Evolutionary conservation across 2,888 invertebrate genomes (phyloP), one percentile per base, ranked within the genome.

Genomic region (Acanthococcus lagerstroemiae): DNA sequence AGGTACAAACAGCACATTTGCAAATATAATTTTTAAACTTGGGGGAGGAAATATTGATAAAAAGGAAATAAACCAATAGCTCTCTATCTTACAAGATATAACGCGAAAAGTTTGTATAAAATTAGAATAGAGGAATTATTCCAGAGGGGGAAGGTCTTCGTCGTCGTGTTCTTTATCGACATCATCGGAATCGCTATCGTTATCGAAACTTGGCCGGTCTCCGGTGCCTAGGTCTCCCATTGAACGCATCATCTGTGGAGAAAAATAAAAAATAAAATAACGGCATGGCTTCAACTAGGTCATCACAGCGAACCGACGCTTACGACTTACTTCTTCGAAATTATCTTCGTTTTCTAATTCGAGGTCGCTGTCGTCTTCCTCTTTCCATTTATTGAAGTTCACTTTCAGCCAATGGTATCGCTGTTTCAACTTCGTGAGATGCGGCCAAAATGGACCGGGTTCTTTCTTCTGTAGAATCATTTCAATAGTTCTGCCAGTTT

Each of bases 381-480:
- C 69, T 44, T 70, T 69, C 70, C 95, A 97, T 79, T 95, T 95
- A 76, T 92, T 90, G 77, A 97, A 99, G 76, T 97, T 96, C 73
- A 95, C 88, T 81, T 95, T 96, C 72, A 97, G 81, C 87, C 95
- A 96, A 76, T 95, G 95, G 72, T 87, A 86, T 79, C 95, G 95
- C 77, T 86, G 86, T 74, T 86, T 88, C 73, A 90, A 90, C 76
- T 88, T 89, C 67, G 91, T 88, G 72, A 95, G 79, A 71, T 87
- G 81, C 63, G 92, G 87, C 95, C 95, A 96, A 76, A 85, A 95
- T 1, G 89, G 82, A 68, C 87, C 88, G 56, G 81, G 81, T 70
- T 82, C 81, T 77, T 82, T 78, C 78, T 77, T 77, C 73, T 77
- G 77, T 69, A 82, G 73, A 67, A 79, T 75, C 71, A 82, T 75